phyloP scores from a whole-genome alignment of 2,113 vertebrate genomes.

The Balaenoptera acutorostrata region DNA sequence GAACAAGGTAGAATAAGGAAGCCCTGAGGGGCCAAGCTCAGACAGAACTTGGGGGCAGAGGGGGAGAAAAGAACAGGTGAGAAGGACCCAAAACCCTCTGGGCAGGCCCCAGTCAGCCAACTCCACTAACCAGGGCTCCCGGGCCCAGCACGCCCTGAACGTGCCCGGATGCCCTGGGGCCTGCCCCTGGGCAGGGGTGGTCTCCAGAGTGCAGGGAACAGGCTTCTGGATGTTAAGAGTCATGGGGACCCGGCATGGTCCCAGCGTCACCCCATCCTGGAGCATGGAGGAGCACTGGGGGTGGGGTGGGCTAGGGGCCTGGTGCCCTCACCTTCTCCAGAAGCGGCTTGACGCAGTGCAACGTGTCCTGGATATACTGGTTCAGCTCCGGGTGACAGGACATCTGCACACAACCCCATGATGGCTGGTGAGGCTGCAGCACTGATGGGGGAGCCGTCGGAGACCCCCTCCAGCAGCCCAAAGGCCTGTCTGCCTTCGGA shows the following conservation, averaged over 20 bases:
- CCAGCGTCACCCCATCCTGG: not conserved
- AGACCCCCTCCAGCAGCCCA: not conserved
- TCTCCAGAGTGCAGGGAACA: not conserved
- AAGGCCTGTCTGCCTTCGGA: not conserved
- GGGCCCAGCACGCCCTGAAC: not conserved
- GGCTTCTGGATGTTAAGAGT: not conserved
- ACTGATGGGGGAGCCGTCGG: not conserved
- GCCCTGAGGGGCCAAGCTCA: not conserved
- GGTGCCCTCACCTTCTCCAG: constrained; percentile 91
- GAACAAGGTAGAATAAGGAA: not conserved
- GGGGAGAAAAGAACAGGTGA: not conserved
- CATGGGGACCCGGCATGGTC: not conserved
- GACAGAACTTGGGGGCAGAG: not conserved
- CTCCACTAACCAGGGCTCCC: not conserved
- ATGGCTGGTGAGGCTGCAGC: not conserved
- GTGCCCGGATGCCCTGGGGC: not conserved
- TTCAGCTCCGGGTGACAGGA: constrained; percentile 97
- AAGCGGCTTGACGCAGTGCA: constrained; percentile 96
- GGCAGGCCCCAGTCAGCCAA: not conserved
- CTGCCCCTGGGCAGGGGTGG: not conserved
- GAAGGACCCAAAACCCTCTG: not conserved
- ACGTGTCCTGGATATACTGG: constrained; percentile 96
- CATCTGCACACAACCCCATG: constrained; percentile 84
- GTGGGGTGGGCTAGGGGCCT: not conserved
- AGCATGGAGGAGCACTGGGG: not conserved